A percentile compares a stretch with the other conserved stretches of the same genome.
These are phyloP conservation scores for Onthophagus taurus DNA, from an alignment of 1,140 invertebrate genomes.

Conservation along the genomic window DNA sequence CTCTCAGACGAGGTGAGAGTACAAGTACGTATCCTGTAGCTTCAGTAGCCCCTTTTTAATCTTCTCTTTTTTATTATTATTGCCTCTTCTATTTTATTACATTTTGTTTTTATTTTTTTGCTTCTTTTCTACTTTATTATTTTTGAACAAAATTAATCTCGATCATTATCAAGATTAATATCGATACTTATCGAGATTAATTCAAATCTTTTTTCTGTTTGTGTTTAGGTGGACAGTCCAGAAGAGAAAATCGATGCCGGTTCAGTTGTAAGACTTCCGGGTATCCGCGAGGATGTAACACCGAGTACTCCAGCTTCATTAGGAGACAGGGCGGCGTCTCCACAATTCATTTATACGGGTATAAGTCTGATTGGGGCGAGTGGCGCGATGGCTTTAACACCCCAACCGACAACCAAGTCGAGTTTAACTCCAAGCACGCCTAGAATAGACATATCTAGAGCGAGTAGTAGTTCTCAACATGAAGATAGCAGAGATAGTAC, in stretches of 20 bases:
- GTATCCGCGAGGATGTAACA: constrained; percentile 54
- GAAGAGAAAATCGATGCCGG: constrained; percentile 43
- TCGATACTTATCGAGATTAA: too few species aligned
- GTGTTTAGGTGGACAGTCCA: constrained; percentile 48
- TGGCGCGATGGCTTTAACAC: constrained; percentile 20
- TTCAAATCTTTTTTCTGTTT: background rate
- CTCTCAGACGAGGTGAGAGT: constrained; percentile 70
- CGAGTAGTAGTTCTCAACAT: constrained; percentile 76
- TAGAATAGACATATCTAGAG: constrained; percentile 76
- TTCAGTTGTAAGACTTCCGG: constrained; percentile 49
- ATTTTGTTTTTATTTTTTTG: too few species aligned
- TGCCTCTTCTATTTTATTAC: too few species aligned
- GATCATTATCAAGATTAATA: too few species aligned
- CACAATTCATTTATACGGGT: constrained; percentile 24
- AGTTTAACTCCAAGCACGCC: constrained; percentile 62
- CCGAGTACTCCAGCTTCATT: constrained; percentile 39
- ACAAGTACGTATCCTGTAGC: constrained; percentile 42
- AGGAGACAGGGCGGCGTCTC: constrained; percentile 7
- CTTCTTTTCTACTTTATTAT: too few species aligned
- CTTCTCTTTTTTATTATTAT: too few species aligned
- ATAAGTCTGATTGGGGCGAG: constrained; percentile 33
- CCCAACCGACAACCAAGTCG: constrained; percentile 19
- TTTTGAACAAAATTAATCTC: background rate
- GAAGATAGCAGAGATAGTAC: constrained; percentile 71
- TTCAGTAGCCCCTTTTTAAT: too few species aligned